Conservation (phyloP, 2,113 vertebrate species). For the Bolborhynchus lineola region DNA sequence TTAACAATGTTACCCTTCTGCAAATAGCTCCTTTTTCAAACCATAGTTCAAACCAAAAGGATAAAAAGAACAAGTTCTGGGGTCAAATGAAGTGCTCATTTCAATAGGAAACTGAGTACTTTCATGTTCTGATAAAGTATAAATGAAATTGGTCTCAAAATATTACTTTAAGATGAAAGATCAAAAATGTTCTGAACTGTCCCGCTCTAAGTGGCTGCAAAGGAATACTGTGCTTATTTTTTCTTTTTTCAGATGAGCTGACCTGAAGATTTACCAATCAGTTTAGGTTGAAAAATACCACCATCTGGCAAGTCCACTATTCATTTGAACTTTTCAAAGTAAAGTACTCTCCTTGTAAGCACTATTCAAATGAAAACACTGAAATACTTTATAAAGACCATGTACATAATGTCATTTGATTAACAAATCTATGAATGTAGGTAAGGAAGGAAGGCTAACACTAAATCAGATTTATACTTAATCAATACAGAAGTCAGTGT, state of each 20-base stretch:
- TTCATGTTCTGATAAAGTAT: neutral
- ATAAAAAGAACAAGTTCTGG: neutral
- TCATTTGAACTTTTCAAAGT: neutral
- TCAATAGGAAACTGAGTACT: neutral
- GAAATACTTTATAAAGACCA: neutral
- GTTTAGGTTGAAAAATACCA: neutral
- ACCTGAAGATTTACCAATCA: neutral
- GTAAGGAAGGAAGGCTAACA: neutral
- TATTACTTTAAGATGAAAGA: neutral
- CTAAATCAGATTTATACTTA: neutral
- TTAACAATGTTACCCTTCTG: neutral
- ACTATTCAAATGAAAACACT: neutral
- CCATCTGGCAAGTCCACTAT: neutral
- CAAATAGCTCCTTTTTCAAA: neutral
- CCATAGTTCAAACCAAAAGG: neutral
- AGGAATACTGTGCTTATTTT: neutral
- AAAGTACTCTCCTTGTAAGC: neutral
- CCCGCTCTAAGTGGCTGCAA: neutral
- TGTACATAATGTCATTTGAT: neutral
- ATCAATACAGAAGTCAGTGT: neutral
- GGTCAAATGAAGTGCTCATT: neutral
- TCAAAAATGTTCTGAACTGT: neutral
- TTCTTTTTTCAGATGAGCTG: neutral
- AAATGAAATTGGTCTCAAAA: neutral
- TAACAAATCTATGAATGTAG: neutral